phyloP scores from a whole-genome alignment of 2,113 vertebrate genomes.

The Corvus hawaiiensis region DNA sequence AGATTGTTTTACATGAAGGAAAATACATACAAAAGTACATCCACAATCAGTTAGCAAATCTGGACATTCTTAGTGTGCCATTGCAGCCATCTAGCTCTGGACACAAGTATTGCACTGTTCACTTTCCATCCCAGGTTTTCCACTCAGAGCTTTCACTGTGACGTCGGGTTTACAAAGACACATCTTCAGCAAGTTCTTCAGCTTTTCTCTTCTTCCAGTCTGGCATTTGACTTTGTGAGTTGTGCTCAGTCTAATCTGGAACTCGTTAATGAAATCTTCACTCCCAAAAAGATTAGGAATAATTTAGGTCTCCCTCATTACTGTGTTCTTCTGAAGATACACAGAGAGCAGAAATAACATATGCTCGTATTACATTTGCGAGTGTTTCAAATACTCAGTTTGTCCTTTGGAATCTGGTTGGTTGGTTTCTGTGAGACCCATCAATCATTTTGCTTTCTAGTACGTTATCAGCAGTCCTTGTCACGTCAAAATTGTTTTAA shows the following conservation, averaged over 20 bases:
- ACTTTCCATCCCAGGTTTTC: background rate
- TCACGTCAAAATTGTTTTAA: background rate
- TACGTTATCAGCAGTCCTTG: background rate
- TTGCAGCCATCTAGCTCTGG: constrained; percentile 55
- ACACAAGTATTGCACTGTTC: background rate
- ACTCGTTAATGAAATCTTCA: background rate
- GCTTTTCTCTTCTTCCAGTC: background rate
- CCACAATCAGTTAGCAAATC: background rate
- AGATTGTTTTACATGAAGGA: background rate
- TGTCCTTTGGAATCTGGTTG: background rate
- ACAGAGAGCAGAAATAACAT: background rate
- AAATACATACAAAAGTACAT: background rate
- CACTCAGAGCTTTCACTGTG: background rate
- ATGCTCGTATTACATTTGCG: fast-evolving
- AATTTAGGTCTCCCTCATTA: background rate
- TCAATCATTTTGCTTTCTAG: background rate
- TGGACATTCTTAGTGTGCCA: background rate
- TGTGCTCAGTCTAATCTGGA: background rate
- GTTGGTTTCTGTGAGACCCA: background rate
- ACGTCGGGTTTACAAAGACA: background rate
- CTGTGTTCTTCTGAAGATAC: background rate
- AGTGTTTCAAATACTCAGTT: background rate
- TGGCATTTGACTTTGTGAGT: background rate
- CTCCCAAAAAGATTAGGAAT: background rate
- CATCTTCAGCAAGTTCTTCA: background rate